Percentiles rank a stretch among this genome's conserved stretches.
Conservation (phyloP, 2,797 vertebrate genomes). For the Tarsius wallacei region DNA sequence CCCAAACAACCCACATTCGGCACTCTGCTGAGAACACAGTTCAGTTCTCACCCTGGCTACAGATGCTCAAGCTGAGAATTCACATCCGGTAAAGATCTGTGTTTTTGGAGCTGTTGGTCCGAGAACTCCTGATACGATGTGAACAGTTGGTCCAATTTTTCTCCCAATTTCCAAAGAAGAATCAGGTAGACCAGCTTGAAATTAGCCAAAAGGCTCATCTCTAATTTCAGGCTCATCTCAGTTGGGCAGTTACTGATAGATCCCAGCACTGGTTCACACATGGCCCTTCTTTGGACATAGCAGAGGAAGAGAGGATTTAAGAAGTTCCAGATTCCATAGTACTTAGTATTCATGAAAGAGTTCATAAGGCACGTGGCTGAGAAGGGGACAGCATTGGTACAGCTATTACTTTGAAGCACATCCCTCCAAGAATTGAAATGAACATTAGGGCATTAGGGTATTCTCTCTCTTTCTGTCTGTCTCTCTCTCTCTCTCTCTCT, state of each 20-base stretch:
- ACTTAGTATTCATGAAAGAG: neutral
- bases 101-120: neutral
- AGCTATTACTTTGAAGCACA: neutral
- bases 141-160: neutral
- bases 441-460: neutral
- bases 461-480: neutral
- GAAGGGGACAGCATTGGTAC: neutral
- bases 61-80: neutral
- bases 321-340: neutral
- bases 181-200: neutral
- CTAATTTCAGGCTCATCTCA: neutral
- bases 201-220: constrained; percentile 7
- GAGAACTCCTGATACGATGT: neutral
- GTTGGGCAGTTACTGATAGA: neutral
- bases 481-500: neutral
- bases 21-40: neutral
- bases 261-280: neutral
- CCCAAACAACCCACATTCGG: neutral
- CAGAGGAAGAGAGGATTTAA: neutral
- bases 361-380: neutral
- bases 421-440: neutral
- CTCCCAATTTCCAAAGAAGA: neutral
- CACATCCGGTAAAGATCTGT: neutral
- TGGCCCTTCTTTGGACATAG: neutral
- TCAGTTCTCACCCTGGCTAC: neutral